phyloP scores from a whole-genome alignment of 2,113 vertebrate genomes.

The Dascyllus trimaculatus region DNA sequence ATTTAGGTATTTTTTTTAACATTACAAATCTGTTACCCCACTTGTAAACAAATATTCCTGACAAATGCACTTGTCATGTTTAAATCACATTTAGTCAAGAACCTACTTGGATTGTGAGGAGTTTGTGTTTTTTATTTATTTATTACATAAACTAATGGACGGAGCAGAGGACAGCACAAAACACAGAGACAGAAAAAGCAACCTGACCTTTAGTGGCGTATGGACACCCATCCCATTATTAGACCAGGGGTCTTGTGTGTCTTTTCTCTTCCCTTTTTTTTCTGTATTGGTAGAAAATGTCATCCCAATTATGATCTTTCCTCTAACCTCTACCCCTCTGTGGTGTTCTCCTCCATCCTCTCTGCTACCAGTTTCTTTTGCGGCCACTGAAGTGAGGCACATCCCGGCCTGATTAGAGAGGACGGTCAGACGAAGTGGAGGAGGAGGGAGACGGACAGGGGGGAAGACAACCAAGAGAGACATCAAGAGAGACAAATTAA shows the following conservation, averaged over 20 bases:
- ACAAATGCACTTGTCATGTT: no score
- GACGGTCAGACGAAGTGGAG: conserved; percentile 41
- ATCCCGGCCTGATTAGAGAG: conserved; percentile 63
- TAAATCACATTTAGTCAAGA: neutral
- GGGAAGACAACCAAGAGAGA: conserved; percentile 26
- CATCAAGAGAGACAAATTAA: conserved; percentile 24
- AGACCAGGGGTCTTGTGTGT: conserved; percentile 24
- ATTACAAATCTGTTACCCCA: no score
- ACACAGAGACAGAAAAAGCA: neutral
- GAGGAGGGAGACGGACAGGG: conserved; percentile 19
- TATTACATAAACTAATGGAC: no score
- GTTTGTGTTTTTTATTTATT: neutral
- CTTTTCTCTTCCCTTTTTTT: neutral
- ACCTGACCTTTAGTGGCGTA: conserved; percentile 45
- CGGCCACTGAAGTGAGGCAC: conserved; percentile 44
- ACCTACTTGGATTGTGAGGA: neutral
- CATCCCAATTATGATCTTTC: conserved; percentile 59
- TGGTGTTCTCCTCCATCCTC: conserved; percentile 15
- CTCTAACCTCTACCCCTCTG: conserved; percentile 35
- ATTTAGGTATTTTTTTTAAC: no score
- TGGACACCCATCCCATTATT: conserved; percentile 47
- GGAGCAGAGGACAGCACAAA: no score
- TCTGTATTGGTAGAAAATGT: conserved; percentile 50
- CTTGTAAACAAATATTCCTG: no score
- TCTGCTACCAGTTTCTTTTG: conserved; percentile 40